Percentiles rank a stretch among this genome's conserved stretches.
Evolutionary conservation across 35 echinoderm and acorn worm species (phyloP).

Genomic region (Chiridota heheva): DNA sequence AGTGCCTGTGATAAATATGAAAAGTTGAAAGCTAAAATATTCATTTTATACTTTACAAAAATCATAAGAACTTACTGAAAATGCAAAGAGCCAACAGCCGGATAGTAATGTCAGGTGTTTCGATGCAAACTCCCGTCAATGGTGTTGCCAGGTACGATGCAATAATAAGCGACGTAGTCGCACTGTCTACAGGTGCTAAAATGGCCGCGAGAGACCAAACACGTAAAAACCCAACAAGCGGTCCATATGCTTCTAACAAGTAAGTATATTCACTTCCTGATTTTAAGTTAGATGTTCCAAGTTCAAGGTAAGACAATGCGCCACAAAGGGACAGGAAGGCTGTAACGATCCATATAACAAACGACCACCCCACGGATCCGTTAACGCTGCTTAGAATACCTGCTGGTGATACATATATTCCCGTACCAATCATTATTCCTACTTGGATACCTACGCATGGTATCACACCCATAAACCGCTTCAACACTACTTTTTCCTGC

Average conservation of each 20-base stretch:
- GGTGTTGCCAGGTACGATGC: conserved; percentile 55
- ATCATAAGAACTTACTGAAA: conserved; percentile 47
- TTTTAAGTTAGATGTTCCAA: conserved; percentile 33
- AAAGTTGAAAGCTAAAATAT: no score
- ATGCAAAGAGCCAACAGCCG: conserved; percentile 11
- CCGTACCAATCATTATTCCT: conserved; percentile 75
- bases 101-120: conserved; percentile 5
- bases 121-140: conserved; percentile 30
- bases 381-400: conserved; percentile 50
- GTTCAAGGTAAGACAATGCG: conserved; percentile 21
- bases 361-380: conserved; percentile 35
- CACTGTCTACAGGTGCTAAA: conserved; percentile 32
- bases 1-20: no score
- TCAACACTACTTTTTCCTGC: conserved; percentile 47
- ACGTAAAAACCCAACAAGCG: conserved; percentile 30
- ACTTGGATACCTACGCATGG: conserved; percentile 54
- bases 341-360: conserved; percentile 19
- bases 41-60: no score
- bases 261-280: conserved; percentile 50
- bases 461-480: conserved; percentile 34
- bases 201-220: conserved; percentile 51
- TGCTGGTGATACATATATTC: conserved; percentile 84
- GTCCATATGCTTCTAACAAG: conserved; percentile 47
- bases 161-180: conserved; percentile 39
- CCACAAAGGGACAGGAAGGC: neutral